Percentiles rank a stretch among this genome's conserved stretches.
phyloP scores from a whole-genome alignment of 2,113 vertebrate species.

The Entosphenus tridentatus region DNA sequence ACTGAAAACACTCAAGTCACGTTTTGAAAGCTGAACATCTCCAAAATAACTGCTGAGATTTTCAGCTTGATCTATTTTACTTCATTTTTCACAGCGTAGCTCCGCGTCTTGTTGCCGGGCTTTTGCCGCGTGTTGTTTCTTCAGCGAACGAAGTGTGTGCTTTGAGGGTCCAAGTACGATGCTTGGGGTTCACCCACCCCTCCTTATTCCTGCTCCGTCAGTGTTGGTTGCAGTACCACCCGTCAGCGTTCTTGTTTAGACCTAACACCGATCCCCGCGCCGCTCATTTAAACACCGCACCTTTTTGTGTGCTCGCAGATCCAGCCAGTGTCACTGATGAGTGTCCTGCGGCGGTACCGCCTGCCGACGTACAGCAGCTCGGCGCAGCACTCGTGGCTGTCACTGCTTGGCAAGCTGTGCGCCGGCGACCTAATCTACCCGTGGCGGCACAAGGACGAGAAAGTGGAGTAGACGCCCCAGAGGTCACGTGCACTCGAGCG shows the following conservation, averaged over 20 bases:
- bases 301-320: constrained; percentile 27
- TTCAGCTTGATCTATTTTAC: too few species aligned
- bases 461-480: constrained; percentile 32
- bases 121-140: too few species aligned
- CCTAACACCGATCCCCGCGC: not conserved
- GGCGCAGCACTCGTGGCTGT: constrained; percentile 60
- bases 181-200: constrained; percentile 7
- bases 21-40: too few species aligned
- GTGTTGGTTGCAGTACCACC: too few species aligned
- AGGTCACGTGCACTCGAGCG: too few species aligned
- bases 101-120: too few species aligned
- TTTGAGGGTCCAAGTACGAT: constrained; percentile 11
- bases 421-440: constrained; percentile 81
- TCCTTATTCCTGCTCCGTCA: too few species aligned
- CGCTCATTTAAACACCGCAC: not conserved
- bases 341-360: constrained; percentile 41
- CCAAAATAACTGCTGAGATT: too few species aligned
- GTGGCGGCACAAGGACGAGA: constrained; percentile 59
- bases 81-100: too few species aligned
- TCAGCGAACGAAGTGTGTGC: accelerated
- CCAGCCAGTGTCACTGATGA: constrained; percentile 41
- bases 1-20: too few species aligned
- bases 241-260: too few species aligned
- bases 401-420: constrained; percentile 65
- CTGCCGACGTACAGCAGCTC: constrained; percentile 56